These are phyloP conservation scores for Periophthalmus modestus DNA, from an alignment of 2,113 vertebrate genomes.

Conservation along the genomic window DNA sequence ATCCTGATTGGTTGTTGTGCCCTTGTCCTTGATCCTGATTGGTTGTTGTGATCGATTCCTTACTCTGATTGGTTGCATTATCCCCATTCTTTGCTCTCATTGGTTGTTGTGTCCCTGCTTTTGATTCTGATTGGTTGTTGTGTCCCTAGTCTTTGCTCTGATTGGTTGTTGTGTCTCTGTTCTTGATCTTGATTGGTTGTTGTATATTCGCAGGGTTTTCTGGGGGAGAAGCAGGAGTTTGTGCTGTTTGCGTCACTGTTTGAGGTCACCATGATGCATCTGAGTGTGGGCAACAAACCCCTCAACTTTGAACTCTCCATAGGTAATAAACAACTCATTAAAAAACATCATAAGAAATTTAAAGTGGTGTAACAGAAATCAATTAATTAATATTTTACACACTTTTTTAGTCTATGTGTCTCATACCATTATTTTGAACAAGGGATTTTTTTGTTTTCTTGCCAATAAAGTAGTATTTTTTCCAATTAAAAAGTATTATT, in stretches of 20 bases:
- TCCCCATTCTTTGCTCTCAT: neutral
- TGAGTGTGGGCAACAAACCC: conserved; percentile 76
- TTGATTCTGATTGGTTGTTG: no score
- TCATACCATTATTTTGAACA: no score
- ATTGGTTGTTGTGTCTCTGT: neutral
- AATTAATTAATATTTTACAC: no score
- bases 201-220: conserved; percentile 71
- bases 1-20: neutral
- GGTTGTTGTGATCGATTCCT: no score
- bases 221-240: conserved; percentile 87
- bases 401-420: no score
- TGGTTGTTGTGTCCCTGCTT: neutral
- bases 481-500: no score
- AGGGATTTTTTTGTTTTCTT: no score
- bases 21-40: no score
- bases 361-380: no score
- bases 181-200: neutral
- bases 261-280: conserved; percentile 92
- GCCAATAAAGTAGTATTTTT: no score
- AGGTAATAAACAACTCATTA: conserved; percentile 67
- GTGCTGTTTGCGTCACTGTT: conserved; percentile 89
- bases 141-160: neutral
- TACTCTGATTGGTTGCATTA: no score
- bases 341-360: neutral
- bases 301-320: conserved; percentile 90